Conservation (phyloP, 2,888 invertebrate species). For the Bugulina stolonifera region DNA sequence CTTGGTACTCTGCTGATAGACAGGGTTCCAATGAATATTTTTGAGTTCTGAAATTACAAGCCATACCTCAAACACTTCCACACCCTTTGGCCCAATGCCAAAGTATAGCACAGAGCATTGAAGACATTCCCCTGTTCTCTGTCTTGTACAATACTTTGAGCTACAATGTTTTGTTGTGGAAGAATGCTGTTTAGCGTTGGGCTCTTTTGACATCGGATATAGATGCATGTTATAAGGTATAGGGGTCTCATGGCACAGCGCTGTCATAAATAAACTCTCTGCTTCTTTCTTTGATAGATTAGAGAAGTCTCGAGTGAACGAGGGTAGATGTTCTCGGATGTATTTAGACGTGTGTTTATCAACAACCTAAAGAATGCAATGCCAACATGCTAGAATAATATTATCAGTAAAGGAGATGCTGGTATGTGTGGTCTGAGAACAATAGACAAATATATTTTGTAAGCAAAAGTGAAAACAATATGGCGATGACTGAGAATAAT, state of each 20-base stretch:
- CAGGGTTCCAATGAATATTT: too few relatives aligned
- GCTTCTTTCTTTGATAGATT: not conserved
- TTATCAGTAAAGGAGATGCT: not conserved
- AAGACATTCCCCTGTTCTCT: not conserved
- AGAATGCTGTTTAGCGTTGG: not conserved
- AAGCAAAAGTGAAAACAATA: not conserved
- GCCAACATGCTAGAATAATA: not conserved
- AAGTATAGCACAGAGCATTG: constrained; percentile 1
- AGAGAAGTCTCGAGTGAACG: not conserved
- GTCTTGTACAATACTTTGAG: not conserved
- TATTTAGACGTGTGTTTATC: constrained; percentile 8
- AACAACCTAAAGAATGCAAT: not conserved
- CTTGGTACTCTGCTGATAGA: too few relatives aligned
- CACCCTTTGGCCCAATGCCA: constrained; percentile 8
- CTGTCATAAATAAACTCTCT: not conserved
- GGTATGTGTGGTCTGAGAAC: not conserved
- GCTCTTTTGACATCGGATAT: constrained; percentile 13
- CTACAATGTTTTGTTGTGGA: not conserved
- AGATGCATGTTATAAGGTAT: constrained; percentile 15
- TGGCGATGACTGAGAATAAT: not conserved
- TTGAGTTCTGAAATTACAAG: too few relatives aligned
- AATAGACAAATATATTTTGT: not conserved
- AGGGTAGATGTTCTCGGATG: constrained; percentile 22
- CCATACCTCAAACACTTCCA: constrained; percentile 16
- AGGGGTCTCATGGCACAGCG: constrained; percentile 16